Evolutionary conservation across 2,797 vertebrate species (phyloP).

Genomic region (Antennarius maculatus): DNA sequence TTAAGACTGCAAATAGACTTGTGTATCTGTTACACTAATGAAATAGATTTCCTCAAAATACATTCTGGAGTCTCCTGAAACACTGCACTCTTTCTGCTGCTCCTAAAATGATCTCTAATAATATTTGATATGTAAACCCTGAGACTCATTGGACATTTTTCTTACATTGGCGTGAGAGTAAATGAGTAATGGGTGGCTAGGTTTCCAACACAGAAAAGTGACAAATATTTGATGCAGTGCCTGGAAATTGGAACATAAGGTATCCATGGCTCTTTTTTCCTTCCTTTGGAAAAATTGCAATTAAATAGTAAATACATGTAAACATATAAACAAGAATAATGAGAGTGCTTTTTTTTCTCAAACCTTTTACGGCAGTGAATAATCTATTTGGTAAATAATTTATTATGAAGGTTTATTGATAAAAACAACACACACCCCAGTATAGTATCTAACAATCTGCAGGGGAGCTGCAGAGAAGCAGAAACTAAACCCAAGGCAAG

Average conservation of each 20-base stretch:
- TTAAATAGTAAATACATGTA: conserved; percentile 17
- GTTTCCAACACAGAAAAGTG: conserved; percentile 33
- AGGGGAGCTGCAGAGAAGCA: conserved; percentile 29
- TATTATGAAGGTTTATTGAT: conserved; percentile 57
- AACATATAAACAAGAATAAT: conserved; percentile 20
- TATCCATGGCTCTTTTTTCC: not conserved
- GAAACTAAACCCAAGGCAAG: conserved; percentile 20
- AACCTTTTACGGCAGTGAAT: conserved; percentile 40
- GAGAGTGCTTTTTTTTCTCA: conserved; percentile 19
- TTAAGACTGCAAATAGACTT: conserved; percentile 64
- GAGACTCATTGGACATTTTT: conserved; percentile 55
- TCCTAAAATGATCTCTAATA: conserved; percentile 59
- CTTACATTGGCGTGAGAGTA: conserved; percentile 37
- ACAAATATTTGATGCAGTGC: conserved; percentile 16
- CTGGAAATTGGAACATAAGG: not conserved
- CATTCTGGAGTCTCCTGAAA: conserved; percentile 45
- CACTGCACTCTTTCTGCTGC: conserved; percentile 39
- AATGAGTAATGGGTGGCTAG: conserved; percentile 60
- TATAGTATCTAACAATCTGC: conserved; percentile 25
- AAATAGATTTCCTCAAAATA: conserved; percentile 77
- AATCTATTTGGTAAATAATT: conserved; percentile 64
- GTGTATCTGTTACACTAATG: conserved; percentile 71
- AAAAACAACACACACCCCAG: conserved; percentile 20
- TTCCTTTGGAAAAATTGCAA: conserved; percentile 6
- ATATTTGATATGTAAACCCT: conserved; percentile 69